Evolutionary conservation across 2,113 vertebrate species (phyloP).

Genomic region (Aphelocoma coerulescens): DNA sequence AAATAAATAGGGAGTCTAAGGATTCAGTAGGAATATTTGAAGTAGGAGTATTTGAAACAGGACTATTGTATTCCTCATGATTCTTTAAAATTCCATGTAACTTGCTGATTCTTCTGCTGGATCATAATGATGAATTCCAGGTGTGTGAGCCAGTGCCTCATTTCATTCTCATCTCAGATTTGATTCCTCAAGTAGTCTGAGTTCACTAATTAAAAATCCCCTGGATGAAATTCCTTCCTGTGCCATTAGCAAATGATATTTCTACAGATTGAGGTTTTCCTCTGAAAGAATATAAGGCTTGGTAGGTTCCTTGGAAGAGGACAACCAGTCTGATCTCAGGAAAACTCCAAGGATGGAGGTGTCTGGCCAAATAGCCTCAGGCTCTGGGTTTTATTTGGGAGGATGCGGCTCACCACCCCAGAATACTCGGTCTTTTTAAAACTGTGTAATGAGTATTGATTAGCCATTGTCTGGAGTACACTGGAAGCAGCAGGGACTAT

Average conservation of each 20-base stretch:
- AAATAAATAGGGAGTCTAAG: neutral
- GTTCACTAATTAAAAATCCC: neutral
- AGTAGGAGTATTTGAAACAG: neutral
- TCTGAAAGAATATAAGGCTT: neutral
- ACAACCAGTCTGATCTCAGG: neutral
- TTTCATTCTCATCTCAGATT: neutral
- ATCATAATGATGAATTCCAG: neutral
- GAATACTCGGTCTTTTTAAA: neutral
- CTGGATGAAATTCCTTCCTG: neutral
- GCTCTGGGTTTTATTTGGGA: neutral
- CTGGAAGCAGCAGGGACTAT: neutral
- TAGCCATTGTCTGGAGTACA: neutral
- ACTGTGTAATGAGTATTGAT: conserved; percentile 13
- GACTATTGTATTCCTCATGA: neutral
- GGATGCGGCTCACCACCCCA: neutral
- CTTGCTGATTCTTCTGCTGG: neutral
- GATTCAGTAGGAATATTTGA: neutral
- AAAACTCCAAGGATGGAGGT: neutral
- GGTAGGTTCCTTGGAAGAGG: neutral
- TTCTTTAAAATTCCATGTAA: neutral
- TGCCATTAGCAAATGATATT: neutral
- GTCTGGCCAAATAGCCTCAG: neutral
- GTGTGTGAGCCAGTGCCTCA: neutral
- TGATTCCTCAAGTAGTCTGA: neutral
- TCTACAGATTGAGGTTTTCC: neutral